Percentiles rank a stretch among this genome's conserved stretches.
These are phyloP conservation scores for Hippotragus niger DNA, from an alignment of 2,113 vertebrate genomes.

Conservation along the genomic window DNA sequence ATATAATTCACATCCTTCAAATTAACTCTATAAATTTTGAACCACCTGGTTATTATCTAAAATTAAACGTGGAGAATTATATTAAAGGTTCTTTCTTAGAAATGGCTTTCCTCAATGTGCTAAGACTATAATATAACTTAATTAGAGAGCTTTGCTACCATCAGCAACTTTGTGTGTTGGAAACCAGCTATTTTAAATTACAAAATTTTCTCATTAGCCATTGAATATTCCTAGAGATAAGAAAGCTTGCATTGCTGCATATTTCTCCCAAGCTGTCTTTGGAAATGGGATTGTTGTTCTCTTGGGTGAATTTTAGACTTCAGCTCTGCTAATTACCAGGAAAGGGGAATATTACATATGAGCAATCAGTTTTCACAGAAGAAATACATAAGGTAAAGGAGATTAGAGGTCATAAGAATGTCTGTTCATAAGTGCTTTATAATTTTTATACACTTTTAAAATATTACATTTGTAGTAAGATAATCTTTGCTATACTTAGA, in stretches of 20 bases:
- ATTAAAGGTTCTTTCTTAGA: not conserved
- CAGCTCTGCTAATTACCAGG: conserved; percentile 24
- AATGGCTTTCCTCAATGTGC: conserved; percentile 8
- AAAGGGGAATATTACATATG: conserved; percentile 6
- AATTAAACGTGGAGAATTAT: conserved; percentile 17
- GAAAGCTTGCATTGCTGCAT: not conserved
- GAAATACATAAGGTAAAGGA: not conserved
- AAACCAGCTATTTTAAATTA: conserved; percentile 48
- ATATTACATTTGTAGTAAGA: not conserved
- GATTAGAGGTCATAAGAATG: not conserved
- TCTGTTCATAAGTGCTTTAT: not conserved
- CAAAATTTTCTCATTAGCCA: conserved; percentile 36
- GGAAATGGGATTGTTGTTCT: not conserved
- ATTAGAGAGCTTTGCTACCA: conserved; percentile 20
- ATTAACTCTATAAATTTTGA: not conserved
- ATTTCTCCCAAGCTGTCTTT: conserved; percentile 48
- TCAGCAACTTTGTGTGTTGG: conserved; percentile 37
- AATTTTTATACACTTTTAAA: not conserved
- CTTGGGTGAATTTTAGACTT: not conserved
- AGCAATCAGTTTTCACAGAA: conserved; percentile 18
- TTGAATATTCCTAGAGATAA: conserved; percentile 37
- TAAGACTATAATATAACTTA: conserved; percentile 32
- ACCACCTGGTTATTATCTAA: conserved; percentile 7
- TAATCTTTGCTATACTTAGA: not conserved
- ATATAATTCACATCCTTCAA: not conserved